phyloP scores from a whole-genome alignment of 1,140 invertebrate species.

The Atta cephalotes region DNA sequence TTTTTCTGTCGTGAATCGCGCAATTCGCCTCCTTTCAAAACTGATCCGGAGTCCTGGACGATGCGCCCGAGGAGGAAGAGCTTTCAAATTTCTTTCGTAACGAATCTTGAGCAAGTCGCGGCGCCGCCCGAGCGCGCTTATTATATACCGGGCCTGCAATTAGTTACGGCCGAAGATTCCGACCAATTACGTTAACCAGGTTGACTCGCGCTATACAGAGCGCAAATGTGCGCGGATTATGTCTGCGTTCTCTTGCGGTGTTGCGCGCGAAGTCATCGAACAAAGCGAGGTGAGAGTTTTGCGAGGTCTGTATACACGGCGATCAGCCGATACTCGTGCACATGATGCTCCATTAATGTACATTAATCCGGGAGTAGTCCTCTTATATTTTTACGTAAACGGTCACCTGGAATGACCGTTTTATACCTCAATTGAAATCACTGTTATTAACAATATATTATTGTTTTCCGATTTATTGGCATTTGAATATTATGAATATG shows the following conservation, averaged over 20 bases:
- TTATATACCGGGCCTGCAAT: conserved; percentile 72
- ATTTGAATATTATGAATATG: no score
- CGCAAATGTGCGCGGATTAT: conserved; percentile 73
- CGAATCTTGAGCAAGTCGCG: conserved; percentile 60
- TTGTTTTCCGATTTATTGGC: no score
- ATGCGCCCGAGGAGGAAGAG: conserved; percentile 57
- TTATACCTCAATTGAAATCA: no score
- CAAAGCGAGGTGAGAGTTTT: conserved; percentile 65
- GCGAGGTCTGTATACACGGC: conserved; percentile 34
- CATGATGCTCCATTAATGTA: neutral
- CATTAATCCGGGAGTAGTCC: no score
- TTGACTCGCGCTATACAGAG: conserved; percentile 80
- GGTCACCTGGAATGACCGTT: no score
- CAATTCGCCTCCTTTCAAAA: conserved; percentile 72
- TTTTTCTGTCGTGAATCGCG: conserved; percentile 66
- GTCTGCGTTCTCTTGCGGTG: conserved; percentile 11
- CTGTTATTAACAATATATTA: no score
- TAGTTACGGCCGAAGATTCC: conserved; percentile 80
- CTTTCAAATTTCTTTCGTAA: conserved; percentile 77
- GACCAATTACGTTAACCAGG: conserved; percentile 80
- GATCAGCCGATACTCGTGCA: conserved; percentile 26
- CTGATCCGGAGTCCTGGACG: conserved; percentile 51
- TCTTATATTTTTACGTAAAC: no score
- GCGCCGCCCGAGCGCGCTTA: conserved; percentile 46
- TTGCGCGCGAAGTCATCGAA: conserved; percentile 27